Base-by-base conservation (phyloP, 1,140 invertebrate genomes). In the Brachionus angularis region DNA sequence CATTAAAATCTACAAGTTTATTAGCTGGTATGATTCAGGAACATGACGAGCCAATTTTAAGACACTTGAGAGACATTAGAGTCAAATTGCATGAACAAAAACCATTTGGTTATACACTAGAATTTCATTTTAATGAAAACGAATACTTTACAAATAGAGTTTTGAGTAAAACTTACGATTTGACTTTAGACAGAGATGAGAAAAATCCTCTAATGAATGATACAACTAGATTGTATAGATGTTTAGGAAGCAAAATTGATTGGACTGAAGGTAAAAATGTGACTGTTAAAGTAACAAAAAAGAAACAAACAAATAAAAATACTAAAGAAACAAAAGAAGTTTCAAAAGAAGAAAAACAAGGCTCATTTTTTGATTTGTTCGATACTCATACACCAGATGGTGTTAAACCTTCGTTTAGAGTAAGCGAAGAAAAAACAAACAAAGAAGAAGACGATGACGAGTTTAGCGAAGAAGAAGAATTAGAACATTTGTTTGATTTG, bases 321-420 rank as follows among this genome's bases (percentile, higher is more conserved):
- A 86, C 89, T 73, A 93, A 92, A 64, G 88, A 90, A 10, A 89
- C 91, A 72, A 87, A 93, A 77, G 95, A 90, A 33, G 87, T 98
- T 58, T 93, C 90, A 8, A 97, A 97, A 85, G 91, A 89, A 72
- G 90, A 96, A 67, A 89, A 82, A 64, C 80, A 79, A 72, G 85
- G 85, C 73, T 98, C 94, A 0, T 99, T 99, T 84, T 99, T 99
- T 84, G 97, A 98, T 81, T 98, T 98, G 85, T 99, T 99, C 83
- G 87, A 85, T 74, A 93, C 94, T 36, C 93, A 93, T 29, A 72
- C 46, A 27, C 21, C 36, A 53, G 76, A 67, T 16, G 47, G 42
- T 16, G 47, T 70, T 18, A 52, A 70, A 21, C 53, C 53, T 23
- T 58, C 53, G 1, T 36, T 58, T 31, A 58, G 10, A 39, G n/a